Evolutionary conservation across 2,797 vertebrate species (phyloP).

Genomic region (Lepilemur ruficaudatus): DNA sequence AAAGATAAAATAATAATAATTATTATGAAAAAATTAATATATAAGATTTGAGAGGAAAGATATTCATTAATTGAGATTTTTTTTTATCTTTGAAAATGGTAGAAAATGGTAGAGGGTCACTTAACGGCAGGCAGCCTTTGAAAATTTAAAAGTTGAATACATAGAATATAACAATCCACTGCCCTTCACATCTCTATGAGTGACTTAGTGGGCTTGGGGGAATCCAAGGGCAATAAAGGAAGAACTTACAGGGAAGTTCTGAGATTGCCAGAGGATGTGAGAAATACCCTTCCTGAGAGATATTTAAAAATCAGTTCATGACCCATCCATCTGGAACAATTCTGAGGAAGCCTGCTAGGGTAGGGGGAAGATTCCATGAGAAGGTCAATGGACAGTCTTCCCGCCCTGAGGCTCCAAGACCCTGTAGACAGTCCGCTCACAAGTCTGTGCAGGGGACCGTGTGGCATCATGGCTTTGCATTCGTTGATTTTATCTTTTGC

Average conservation of each 20-base stretch:
- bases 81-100: background rate
- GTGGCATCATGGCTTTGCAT: conserved; percentile 55
- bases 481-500: conserved; percentile 70
- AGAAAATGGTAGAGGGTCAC: background rate
- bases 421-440: conserved; percentile 35
- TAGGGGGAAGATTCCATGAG: background rate
- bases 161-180: background rate
- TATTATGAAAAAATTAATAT: background rate
- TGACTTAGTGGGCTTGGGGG: background rate
- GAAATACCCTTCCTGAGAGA: conserved; percentile 42
- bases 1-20: background rate
- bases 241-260: conserved; percentile 27
- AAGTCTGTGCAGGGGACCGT: conserved; percentile 29
- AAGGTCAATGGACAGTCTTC: conserved; percentile 48
- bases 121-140: background rate
- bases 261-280: conserved; percentile 55
- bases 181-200: background rate
- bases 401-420: conserved; percentile 57
- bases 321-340: conserved; percentile 65
- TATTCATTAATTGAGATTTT: background rate
- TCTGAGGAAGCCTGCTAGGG: conserved; percentile 8
- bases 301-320: conserved; percentile 52
- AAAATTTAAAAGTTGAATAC: background rate
- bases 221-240: background rate
- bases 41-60: background rate